phyloP scores from a whole-genome alignment of 2,113 vertebrate species.

The Sylvilagus bachmani region DNA sequence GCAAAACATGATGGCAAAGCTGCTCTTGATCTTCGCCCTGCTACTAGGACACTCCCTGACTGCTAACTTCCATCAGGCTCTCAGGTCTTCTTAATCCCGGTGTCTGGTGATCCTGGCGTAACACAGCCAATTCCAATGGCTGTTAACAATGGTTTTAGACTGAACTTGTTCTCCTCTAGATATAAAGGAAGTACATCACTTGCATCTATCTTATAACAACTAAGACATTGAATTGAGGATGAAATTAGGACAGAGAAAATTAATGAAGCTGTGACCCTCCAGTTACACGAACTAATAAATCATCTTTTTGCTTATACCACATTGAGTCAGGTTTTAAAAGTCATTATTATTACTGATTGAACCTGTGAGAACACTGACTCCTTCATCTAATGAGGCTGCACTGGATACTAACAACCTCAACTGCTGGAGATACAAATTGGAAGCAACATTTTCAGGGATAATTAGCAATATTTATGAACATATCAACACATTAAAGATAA shows the following conservation, averaged over 20 bases:
- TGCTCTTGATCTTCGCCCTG: not conserved
- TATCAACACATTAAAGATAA: conserved; percentile 22
- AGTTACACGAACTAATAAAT: not conserved
- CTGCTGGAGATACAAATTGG: not conserved
- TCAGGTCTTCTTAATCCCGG: not conserved
- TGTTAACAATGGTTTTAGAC: not conserved
- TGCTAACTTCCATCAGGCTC: not conserved
- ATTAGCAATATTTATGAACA: not conserved
- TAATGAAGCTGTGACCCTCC: not conserved
- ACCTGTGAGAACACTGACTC: not conserved
- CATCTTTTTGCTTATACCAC: not conserved
- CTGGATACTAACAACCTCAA: not conserved
- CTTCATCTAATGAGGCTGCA: not conserved
- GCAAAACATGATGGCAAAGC: not conserved
- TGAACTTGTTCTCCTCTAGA: not conserved
- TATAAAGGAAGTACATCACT: not conserved
- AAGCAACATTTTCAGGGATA: not conserved
- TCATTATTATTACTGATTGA: not conserved
- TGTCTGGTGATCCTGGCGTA: not conserved
- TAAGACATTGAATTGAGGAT: conserved; percentile 19
- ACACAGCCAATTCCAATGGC: not conserved
- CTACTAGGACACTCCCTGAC: no score
- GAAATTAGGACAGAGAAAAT: not conserved
- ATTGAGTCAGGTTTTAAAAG: not conserved
- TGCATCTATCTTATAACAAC: not conserved